Evolutionary conservation across 2,888 invertebrate genomes (phyloP).

Genomic region (Chorisops tibialis): DNA sequence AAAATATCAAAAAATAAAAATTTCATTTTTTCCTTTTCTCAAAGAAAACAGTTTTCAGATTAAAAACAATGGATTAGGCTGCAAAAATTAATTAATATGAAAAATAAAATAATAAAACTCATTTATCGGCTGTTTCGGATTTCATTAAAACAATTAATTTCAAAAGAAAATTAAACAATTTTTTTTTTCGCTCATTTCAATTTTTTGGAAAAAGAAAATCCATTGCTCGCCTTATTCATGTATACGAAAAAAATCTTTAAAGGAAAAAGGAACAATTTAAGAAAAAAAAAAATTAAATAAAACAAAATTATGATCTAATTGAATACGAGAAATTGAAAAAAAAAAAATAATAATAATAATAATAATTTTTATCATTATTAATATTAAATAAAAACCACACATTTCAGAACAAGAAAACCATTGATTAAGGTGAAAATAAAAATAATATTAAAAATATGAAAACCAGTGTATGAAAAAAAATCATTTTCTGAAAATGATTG

Average conservation of each 20-base stretch:
- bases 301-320: background rate
- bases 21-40: background rate
- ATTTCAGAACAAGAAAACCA: background rate
- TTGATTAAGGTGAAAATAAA: background rate
- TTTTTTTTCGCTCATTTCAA: background rate
- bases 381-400: background rate
- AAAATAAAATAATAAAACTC: constrained; percentile 25
- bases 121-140: constrained; percentile 4
- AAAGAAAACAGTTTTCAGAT: background rate
- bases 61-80: background rate
- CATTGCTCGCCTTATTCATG: constrained; percentile 42
- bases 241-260: constrained; percentile 39
- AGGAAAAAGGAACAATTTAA: constrained; percentile 28
- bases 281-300: constrained; percentile 17
- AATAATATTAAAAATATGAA: background rate
- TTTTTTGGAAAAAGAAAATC: constrained; percentile 30
- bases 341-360: background rate
- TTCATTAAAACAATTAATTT: no score
- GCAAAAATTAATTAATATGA: background rate
- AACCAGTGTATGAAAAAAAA: constrained; percentile 4
- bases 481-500: constrained; percentile 24
- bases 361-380: constrained; percentile 1
- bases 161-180: constrained; percentile 1
- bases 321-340: background rate
- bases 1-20: no score